Conservation (phyloP, 2,888 invertebrate genomes). For the Drepanosiphum platanoidis region DNA sequence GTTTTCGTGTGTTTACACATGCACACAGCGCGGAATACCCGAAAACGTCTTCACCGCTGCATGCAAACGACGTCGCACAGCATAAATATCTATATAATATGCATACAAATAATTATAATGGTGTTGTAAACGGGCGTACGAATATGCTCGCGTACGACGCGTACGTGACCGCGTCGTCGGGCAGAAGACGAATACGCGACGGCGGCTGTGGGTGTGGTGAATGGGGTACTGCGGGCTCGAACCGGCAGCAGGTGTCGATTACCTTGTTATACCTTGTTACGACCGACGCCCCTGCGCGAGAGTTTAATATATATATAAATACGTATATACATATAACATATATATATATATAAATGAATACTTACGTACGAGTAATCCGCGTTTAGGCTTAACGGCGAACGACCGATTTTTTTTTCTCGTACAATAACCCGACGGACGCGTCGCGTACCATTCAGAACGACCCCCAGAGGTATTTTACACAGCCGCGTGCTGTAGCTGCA, state of each 20-base stretch:
- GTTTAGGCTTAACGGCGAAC: background rate
- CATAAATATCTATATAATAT: no score
- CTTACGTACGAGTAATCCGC: background rate
- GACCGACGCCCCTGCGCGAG: slow-evolving; percentile 37
- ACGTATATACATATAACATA: background rate
- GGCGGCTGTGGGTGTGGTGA: slow-evolving; percentile 24
- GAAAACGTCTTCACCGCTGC: background rate
- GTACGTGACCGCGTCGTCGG: slow-evolving; percentile 45
- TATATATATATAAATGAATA: background rate
- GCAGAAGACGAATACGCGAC: slow-evolving; percentile 16
- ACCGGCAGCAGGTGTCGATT: slow-evolving; percentile 58
- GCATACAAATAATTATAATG: background rate
- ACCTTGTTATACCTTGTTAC: slow-evolving; percentile 54
- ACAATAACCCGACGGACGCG: background rate
- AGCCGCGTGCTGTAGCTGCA: background rate
- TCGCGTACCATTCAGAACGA: background rate
- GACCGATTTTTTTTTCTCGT: background rate
- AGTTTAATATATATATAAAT: background rate
- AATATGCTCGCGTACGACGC: background rate
- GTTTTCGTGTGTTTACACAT: no score
- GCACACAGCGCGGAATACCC: background rate
- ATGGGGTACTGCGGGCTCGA: slow-evolving; percentile 25
- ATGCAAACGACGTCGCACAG: background rate
- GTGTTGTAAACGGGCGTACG: background rate
- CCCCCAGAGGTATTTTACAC: background rate